A percentile compares a stretch with the other conserved stretches of the same genome.
phyloP scores from a whole-genome alignment of 2,888 invertebrate species.

The Caenorhabditis angaria region DNA sequence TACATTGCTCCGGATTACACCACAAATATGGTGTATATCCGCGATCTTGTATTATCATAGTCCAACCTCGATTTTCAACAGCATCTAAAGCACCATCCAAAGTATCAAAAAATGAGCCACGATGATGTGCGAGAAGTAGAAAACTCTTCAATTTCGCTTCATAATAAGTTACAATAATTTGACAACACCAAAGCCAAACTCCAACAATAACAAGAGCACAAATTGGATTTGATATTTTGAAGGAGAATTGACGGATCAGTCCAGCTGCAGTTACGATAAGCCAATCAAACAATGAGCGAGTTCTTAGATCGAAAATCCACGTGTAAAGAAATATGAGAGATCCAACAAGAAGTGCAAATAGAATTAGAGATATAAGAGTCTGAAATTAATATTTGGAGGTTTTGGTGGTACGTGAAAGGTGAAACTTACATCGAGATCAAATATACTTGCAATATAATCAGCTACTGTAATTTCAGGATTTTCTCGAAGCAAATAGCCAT shows the following conservation, averaged over 20 bases:
- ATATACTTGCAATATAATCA: slow-evolving; percentile 46
- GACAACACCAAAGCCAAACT: slow-evolving; percentile 37
- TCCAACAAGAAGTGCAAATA: slow-evolving; percentile 32
- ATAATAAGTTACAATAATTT: slow-evolving; percentile 40
- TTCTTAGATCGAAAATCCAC: slow-evolving; percentile 20
- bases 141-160: slow-evolving; percentile 50
- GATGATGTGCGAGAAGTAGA: slow-evolving; percentile 41
- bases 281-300: slow-evolving; percentile 24
- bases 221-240: slow-evolving; percentile 36
- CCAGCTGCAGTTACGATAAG: slow-evolving; percentile 25
- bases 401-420: neutral
- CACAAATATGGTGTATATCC: slow-evolving; percentile 44
- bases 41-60: slow-evolving; percentile 42
- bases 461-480: slow-evolving; percentile 46
- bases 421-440: slow-evolving; percentile 30
- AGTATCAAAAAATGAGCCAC: slow-evolving; percentile 48
- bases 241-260: slow-evolving; percentile 29
- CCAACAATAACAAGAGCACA: slow-evolving; percentile 34
- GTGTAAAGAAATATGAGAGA: slow-evolving; percentile 31
- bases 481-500: slow-evolving; percentile 46
- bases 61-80: slow-evolving; percentile 43
- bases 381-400: slow-evolving; percentile 6
- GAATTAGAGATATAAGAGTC: slow-evolving; percentile 33
- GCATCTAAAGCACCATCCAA: slow-evolving; percentile 48
- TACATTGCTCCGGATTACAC: slow-evolving; percentile 42